Evolutionary conservation across 1,140 invertebrate species (phyloP).

Genomic region (Diorhabda sublineata): DNA sequence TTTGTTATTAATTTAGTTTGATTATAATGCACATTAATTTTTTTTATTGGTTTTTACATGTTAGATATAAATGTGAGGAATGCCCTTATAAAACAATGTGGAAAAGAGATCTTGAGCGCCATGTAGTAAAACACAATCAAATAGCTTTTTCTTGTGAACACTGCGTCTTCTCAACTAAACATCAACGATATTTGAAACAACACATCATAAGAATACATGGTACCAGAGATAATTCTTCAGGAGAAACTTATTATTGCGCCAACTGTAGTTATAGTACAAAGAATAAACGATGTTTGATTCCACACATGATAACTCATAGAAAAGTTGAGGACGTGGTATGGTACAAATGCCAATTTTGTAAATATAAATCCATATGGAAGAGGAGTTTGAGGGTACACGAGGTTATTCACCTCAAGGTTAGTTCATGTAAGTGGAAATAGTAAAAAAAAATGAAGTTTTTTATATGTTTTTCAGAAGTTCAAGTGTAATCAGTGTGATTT

Average conservation of each 20-base stretch:
- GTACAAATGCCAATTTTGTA: background rate
- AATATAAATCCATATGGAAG: conserved; percentile 6
- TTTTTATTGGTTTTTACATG: background rate
- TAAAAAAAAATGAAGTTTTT: background rate
- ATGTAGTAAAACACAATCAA: conserved; percentile 1
- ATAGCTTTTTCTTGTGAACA: background rate
- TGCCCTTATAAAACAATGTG: conserved; percentile 4
- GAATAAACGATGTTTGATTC: conserved; percentile 3
- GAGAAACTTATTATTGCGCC: conserved; percentile 5
- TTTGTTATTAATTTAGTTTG: background rate
- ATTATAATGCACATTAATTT: background rate
- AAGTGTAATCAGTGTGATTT: conserved; percentile 9
- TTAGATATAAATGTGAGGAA: conserved; percentile 9
- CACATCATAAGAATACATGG: background rate
- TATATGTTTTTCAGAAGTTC: conserved; percentile 5
- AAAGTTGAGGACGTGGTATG: background rate
- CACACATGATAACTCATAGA: conserved; percentile 3
- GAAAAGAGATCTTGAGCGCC: conserved; percentile 9
- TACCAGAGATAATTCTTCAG: background rate
- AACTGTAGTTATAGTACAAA: conserved; percentile 4
- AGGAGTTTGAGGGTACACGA: conserved; percentile 5
- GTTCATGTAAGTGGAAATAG: background rate
- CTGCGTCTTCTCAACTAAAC: conserved; percentile 3
- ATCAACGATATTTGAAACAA: conserved; percentile 6
- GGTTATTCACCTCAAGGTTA: conserved; percentile 9